Evolutionary conservation across 30 jellyfish, hydroid and myxozoan species (phyloP), one percentile per base, ranked within the genome.

Genomic region (Calvadosia cruxmelitensis): DNA sequence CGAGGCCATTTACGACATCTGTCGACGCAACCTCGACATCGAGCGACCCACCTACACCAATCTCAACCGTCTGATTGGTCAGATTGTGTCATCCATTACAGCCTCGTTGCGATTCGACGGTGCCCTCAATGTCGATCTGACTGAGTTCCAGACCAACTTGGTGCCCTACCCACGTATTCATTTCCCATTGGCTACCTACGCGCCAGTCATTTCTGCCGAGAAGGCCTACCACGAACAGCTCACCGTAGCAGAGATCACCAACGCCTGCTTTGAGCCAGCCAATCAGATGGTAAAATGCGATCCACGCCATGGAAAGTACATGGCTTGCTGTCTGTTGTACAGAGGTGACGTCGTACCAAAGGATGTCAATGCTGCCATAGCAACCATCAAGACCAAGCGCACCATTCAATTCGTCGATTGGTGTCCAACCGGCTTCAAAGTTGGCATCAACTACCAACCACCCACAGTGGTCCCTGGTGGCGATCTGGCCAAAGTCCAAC

Each of bases 381-480:
- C 96, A 42, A 74, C 92, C 63, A 86, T 86, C 92, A 86, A 86
- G 50, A 79, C 96, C 49, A 86, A 80, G 78, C 94, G 96, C 32
- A 86, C 96, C 77, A 80, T 86, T 84, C 96, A 86, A 64, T n/a
- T n/a, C n/a, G n/a, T n/a, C n/a, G n/a, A n/a, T n/a, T n/a, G n/a
- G n/a, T n/a, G n/a, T n/a, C n/a, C n/a, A n/a, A n/a, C n/a, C n/a
- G n/a, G n/a, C n/a, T n/a, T n/a, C n/a, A n/a, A n/a, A n/a, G n/a
- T n/a, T n/a, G n/a, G n/a, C n/a, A n/a, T n/a, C n/a, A n/a, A n/a
- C n/a, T n/a, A n/a, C n/a, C n/a, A n/a, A n/a, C 93, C 95, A 70
- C 96, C 96, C 31, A 86, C 94, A n/a, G 94, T 86, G 79, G 96
- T 86, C 31, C 96, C 96, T 27, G 96, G 96, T 27, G 94, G 96